phyloP scores from a whole-genome alignment of 2,113 vertebrate species.

The Tychaedon coryphoeus region DNA sequence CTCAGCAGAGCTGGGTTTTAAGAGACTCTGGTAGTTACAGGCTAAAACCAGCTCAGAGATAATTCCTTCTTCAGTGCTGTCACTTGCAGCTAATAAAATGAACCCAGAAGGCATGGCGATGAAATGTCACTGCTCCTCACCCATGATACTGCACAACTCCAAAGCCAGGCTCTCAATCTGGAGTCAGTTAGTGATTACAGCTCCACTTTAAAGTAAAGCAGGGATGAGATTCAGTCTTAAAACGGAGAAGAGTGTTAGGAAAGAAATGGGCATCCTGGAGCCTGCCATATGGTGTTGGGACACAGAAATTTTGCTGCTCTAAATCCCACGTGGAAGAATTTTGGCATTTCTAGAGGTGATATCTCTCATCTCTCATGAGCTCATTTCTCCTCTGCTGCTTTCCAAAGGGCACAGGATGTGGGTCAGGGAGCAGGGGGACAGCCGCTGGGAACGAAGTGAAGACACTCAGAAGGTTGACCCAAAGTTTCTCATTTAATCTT shows the following conservation, averaged over 20 bases:
- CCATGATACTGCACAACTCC: not conserved
- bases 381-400: not conserved
- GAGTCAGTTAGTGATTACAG: not conserved
- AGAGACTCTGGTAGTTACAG: not conserved
- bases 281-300: not conserved
- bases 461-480: not conserved
- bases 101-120: not conserved
- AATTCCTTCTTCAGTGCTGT: constrained; percentile 9
- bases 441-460: rapidly evolving
- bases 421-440: not conserved
- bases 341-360: not conserved
- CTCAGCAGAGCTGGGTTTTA: not conserved
- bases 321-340: not conserved
- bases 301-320: not conserved
- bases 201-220: not conserved
- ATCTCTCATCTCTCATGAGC: not conserved
- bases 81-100: constrained; percentile 18
- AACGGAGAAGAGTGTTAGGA: not conserved
- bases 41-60: constrained; percentile 9
- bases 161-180: not conserved
- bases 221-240: not conserved
- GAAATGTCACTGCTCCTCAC: not conserved
- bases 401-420: not conserved
- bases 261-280: not conserved
- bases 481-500: not conserved